Evolutionary conservation across 2,113 vertebrate genomes (phyloP).

Genomic region (Zosterops borbonicus): DNA sequence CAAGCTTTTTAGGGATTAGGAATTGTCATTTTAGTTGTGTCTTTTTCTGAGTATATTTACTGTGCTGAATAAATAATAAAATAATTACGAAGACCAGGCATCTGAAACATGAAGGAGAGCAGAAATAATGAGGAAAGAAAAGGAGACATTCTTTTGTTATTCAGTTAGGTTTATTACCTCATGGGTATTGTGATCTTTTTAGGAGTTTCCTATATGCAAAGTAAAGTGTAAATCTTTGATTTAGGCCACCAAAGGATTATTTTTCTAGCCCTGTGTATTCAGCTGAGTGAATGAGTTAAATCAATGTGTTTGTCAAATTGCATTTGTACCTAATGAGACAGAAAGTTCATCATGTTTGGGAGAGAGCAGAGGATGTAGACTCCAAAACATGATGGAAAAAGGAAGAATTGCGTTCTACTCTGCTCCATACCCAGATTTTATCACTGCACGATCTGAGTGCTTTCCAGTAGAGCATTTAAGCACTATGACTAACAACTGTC

Average conservation of each 20-base stretch:
- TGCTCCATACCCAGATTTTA: background rate
- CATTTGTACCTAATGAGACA: constrained; percentile 4
- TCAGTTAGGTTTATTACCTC: background rate
- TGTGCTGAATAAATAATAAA: constrained; percentile 5
- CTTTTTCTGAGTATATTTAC: background rate
- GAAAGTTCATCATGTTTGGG: background rate
- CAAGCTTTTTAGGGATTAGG: background rate
- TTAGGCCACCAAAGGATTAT: background rate
- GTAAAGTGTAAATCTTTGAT: background rate
- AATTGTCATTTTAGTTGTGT: background rate
- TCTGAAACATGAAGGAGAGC: background rate
- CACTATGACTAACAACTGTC: constrained; percentile 48
- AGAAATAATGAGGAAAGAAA: background rate
- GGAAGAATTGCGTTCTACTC: background rate
- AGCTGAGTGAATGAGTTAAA: background rate
- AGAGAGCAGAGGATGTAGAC: background rate
- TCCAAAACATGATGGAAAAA: background rate
- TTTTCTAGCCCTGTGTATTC: background rate
- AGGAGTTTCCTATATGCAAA: background rate
- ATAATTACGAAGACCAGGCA: background rate
- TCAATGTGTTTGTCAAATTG: background rate
- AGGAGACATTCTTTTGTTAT: background rate
- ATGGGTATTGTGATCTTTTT: background rate
- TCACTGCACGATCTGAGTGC: background rate
- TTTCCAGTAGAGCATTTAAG: constrained; percentile 20